Base-by-base conservation (phyloP, 2,888 invertebrate genomes). In the Ptilodon capucinus region DNA sequence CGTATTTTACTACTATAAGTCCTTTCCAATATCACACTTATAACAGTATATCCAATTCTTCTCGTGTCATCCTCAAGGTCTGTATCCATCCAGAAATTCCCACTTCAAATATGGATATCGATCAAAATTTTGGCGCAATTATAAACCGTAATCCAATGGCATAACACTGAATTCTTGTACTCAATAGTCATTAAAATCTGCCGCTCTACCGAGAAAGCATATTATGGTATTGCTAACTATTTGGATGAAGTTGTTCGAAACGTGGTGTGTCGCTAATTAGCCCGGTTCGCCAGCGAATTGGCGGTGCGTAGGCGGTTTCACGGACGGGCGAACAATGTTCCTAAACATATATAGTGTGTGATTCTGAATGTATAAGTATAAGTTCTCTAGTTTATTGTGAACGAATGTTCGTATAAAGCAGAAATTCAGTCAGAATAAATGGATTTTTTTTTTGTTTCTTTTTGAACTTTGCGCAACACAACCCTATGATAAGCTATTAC, bases 181-280 rank as follows among this genome's bases (percentile, higher is more conserved):
- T 2, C 28, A 5, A 44, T 42, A 19, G n/a, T 13, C 71, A 74
- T 79, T 78, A 79, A 77, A 79, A 79, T 68, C 67, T 63, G 59
- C 70, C 70, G 76, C 70, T 19, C 60, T 62, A 66, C 55, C 65
- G 58, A 52, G 44, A 53, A 19, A 19, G 17, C 54, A 46, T 34
- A 51, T 57, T 56, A 44, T 42, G 44, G 34, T 44, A 50, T 45
- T 57, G 43, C 46, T 51, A 48, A 42, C 45, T 52, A 43, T 36
- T 36, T 36, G 69, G 68, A 51, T 53, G 62, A 58, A 76, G 67
- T 74, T 67, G 61, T 65, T 68, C 52, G 60, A 54, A 78, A 70
- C 64, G n/a, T 62, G 55, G 57, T 55, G 71, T 64, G 64, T 60
- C 60, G 57, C 69, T 78, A 78, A 79, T 79, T 80, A 77, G 65